Percentiles rank a stretch among this genome's conserved stretches.
These are phyloP conservation scores for Thereva unica DNA, from an alignment of 2,888 invertebrate species.

Conservation along the genomic window DNA sequence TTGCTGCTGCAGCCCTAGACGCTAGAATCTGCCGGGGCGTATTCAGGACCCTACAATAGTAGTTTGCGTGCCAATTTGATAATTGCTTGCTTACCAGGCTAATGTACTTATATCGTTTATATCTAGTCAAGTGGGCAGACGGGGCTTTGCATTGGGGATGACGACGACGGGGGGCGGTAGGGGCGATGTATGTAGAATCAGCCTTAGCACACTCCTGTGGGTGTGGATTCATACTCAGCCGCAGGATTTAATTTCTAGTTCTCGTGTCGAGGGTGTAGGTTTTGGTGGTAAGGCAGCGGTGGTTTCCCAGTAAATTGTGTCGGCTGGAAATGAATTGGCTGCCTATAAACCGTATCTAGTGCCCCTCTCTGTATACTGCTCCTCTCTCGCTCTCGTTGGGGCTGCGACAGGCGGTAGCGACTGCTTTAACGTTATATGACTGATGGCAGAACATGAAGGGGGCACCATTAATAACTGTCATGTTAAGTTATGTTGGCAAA, in stretches of 20 bases:
- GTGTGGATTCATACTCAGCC: constrained; percentile 5
- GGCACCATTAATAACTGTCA: constrained; percentile 30
- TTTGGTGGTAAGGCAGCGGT: not conserved
- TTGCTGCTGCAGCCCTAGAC: not conserved
- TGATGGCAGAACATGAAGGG: constrained; percentile 3
- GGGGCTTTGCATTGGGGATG: constrained; percentile 3
- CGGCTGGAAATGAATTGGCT: too few relatives aligned
- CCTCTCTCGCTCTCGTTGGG: not conserved
- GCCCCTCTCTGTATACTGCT: not conserved
- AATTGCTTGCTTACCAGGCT: constrained; percentile 19
- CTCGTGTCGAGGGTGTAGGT: not conserved
- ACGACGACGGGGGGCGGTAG: not conserved
- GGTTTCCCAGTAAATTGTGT: too few relatives aligned
- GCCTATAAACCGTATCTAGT: not conserved
- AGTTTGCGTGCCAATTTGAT: constrained; percentile 34
- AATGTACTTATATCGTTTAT: constrained; percentile 22
- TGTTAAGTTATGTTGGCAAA: constrained; percentile 31
- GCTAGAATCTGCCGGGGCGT: constrained; percentile 6
- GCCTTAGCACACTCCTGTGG: not conserved
- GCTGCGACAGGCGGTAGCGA: not conserved
- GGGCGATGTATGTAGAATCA: not conserved
- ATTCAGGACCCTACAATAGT: not conserved
- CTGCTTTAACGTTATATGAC: not conserved
- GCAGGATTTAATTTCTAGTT: constrained; percentile 4
- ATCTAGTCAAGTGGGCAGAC: constrained; percentile 8